Conservation (phyloP, 2,797 vertebrate genomes). For the Artibeus lituratus region DNA sequence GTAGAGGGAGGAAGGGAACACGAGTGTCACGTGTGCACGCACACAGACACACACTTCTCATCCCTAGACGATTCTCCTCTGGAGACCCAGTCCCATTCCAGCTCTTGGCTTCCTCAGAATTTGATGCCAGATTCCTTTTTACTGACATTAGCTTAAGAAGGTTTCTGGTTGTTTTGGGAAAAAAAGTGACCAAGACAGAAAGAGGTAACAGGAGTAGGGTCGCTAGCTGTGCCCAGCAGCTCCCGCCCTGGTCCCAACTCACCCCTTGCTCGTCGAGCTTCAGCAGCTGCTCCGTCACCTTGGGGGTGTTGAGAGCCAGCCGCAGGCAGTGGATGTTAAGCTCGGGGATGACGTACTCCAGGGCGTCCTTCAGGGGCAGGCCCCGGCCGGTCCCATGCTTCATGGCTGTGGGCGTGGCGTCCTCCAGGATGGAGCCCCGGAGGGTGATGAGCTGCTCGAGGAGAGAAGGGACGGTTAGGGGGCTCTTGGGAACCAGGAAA, state of each 20-base stretch:
- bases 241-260: constrained; percentile 55
- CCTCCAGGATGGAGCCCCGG: constrained; percentile 92
- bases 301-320: constrained; percentile 89
- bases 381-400: constrained; percentile 89
- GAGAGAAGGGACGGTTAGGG: neutral
- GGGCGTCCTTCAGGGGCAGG: constrained; percentile 89
- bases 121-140: neutral
- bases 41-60: neutral
- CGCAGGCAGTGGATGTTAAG: constrained; percentile 90
- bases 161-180: neutral
- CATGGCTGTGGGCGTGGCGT: constrained; percentile 87
- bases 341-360: constrained; percentile 92
- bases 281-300: constrained; percentile 94
- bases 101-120: neutral
- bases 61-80: neutral
- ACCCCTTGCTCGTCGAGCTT: constrained; percentile 97
- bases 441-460: constrained; percentile 89
- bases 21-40: neutral
- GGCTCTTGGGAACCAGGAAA: neutral
- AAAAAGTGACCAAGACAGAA: neutral
- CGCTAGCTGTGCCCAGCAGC: neutral
- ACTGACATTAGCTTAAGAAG: neutral
- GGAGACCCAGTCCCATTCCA: neutral
- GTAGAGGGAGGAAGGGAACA: neutral
- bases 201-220: neutral